phyloP scores from a whole-genome alignment of 2,797 vertebrate genomes.

The Pipistrellus kuhlii region DNA sequence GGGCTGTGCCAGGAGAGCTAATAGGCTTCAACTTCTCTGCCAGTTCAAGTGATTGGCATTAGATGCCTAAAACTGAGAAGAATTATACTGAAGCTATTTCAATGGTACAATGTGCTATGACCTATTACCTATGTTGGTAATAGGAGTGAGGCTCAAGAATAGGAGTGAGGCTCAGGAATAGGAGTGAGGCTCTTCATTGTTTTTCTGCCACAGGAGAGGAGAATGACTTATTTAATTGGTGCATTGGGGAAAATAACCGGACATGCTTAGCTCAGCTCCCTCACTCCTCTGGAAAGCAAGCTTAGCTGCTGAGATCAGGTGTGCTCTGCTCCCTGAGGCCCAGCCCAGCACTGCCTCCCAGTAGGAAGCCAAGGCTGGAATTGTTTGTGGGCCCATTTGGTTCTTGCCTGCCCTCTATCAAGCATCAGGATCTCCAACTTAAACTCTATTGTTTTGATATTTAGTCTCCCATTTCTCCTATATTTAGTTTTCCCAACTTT shows the following conservation, averaged over 20 bases:
- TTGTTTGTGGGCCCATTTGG: not conserved
- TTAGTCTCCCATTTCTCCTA: not conserved
- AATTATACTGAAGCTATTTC: not conserved
- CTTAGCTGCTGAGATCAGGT: not conserved
- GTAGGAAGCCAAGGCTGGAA: not conserved
- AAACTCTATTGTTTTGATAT: not conserved
- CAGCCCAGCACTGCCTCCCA: not conserved
- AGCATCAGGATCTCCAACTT: not conserved
- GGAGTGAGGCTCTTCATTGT: not conserved
- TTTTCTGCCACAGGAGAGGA: not conserved
- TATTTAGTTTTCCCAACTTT: constrained; percentile 3
- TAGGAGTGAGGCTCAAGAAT: not conserved
- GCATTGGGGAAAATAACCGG: not conserved
- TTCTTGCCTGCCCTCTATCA: not conserved
- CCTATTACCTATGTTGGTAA: not conserved
- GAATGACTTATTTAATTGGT: not conserved
- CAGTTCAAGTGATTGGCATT: not conserved
- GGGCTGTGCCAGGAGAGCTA: not conserved
- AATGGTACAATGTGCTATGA: not conserved
- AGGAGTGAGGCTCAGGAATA: not conserved
- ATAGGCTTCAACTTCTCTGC: not conserved
- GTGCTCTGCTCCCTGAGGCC: not conserved
- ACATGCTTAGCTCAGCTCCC: not conserved
- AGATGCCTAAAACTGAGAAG: not conserved
- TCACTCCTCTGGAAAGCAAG: not conserved